A percentile compares a stretch with the other conserved stretches of the same genome.
Conservation (phyloP, 2,797 vertebrate genomes). For the Carcharodon carcharias region DNA sequence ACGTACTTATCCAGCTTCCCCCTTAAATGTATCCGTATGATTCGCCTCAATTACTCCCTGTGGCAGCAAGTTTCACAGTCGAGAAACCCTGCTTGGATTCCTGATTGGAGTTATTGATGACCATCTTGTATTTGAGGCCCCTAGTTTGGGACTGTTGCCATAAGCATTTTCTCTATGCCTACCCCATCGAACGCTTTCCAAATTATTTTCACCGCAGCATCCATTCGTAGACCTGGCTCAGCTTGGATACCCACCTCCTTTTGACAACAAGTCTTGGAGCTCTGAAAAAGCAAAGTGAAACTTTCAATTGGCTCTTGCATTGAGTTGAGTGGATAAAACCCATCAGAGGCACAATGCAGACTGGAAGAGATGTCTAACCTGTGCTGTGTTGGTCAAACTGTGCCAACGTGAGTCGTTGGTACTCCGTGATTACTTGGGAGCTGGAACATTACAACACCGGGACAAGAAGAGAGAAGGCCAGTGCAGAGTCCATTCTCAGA, state of each 20-base stretch:
- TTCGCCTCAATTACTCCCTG: neutral
- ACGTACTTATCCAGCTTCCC: too few species aligned
- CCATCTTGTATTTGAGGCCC: neutral
- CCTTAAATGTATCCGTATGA: neutral
- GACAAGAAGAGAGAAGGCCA: neutral
- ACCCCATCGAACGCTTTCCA: accelerated
- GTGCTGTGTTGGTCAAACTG: too few species aligned
- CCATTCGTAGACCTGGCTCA: neutral
- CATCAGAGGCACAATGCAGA: neutral
- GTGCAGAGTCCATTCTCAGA: neutral
- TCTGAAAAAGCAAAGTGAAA: neutral
- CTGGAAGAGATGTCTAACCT: neutral
- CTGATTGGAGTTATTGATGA: accelerated
- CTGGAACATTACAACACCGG: too few species aligned
- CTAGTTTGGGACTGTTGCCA: neutral
- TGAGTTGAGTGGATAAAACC: neutral
- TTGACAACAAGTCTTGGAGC: neutral
- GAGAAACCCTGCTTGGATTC: neutral
- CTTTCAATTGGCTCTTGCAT: neutral
- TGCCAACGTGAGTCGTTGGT: neutral
- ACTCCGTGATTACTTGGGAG: neutral
- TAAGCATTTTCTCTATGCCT: neutral
- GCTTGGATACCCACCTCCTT: neutral
- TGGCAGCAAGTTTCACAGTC: neutral
- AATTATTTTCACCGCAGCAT: neutral